These are phyloP conservation scores for Eulithis prunata DNA, from an alignment of 2,888 invertebrate genomes.

Conservation along the genomic window DNA sequence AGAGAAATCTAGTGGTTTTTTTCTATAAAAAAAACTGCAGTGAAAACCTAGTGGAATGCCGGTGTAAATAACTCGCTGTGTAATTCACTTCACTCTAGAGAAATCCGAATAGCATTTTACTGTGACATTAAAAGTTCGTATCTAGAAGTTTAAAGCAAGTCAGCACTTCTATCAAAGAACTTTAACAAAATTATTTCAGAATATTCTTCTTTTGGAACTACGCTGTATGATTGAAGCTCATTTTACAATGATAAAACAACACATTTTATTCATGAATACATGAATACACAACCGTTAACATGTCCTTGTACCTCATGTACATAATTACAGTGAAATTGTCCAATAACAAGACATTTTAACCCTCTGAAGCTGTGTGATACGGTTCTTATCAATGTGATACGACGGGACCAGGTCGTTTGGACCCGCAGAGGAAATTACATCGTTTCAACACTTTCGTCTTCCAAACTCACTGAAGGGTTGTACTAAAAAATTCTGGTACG, in stretches of 20 bases:
- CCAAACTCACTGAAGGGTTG: constrained; percentile 17
- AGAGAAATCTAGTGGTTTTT: too few relatives aligned
- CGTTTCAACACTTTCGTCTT: constrained; percentile 47
- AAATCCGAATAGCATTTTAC: too few relatives aligned
- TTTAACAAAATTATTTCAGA: too few relatives aligned
- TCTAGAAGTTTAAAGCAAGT: too few relatives aligned
- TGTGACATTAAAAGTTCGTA: too few relatives aligned
- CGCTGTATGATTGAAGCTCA: background rate
- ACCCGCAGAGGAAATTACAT: constrained; percentile 62
- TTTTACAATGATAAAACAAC: constrained; percentile 17
- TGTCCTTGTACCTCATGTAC: constrained; percentile 38
- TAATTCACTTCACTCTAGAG: too few relatives aligned
- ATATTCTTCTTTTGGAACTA: too few relatives aligned
- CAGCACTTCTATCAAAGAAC: too few relatives aligned
- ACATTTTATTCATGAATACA: constrained; percentile 34
- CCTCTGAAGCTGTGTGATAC: constrained; percentile 54
- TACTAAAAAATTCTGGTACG: constrained; percentile 49
- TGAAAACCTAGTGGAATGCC: too few relatives aligned
- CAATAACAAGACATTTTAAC: constrained; percentile 52
- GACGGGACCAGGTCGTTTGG: constrained; percentile 58
- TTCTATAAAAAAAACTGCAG: too few relatives aligned
- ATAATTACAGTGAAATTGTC: constrained; percentile 54
- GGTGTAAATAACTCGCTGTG: too few relatives aligned
- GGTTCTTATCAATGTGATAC: constrained; percentile 61
- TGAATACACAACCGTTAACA: constrained; percentile 31